Evolutionary conservation across 2,888 invertebrate genomes (phyloP), one percentile per base, ranked within the genome.

Genomic region (Drosophila austrosaltans): DNA sequence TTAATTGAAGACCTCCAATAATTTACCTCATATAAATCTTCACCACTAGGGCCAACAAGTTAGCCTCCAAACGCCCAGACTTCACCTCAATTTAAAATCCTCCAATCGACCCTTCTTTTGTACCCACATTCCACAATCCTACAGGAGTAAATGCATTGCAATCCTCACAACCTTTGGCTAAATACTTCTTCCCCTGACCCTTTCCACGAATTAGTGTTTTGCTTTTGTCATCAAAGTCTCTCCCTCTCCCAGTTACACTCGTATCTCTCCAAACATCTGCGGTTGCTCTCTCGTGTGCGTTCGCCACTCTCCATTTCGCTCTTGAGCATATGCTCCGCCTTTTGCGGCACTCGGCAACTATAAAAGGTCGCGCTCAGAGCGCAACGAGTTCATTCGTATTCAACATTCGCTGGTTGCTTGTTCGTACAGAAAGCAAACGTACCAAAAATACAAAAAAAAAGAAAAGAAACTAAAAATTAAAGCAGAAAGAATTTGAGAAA

Each of bases 281-380:
- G 1, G 32, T 36, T 16, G 3, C 28, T 42, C 60, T 60, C 60
- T 60, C 60, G 42, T 42, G n/a, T n/a, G n/a, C 40, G 10, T 40
- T 36, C 48, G 48, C 28, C 39, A 30, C 67, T 58, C 56, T 16
- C 32, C 30, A n/a, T 32, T 10, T 7, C 22, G 20, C 5, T 58
- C 57, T 63, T 42, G 39, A 60, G 22, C 61, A 40, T 32, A 70
- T 63, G 72, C 71, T 72, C 72, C 72, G 71, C 72, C 72, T 72
- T 32, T 61, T 56, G 39, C 32, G 28, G 69, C 57, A 58, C 12
- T 78, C 73, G 76, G 74, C 81, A 42, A 74, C 58, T 54, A 92
- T 92, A 92, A 90, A 92, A 79, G 54, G 57, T 16, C 8, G 40
- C 76, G 72, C 82, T 87, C 88, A 77, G 90, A 85, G 89, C 82